Evolutionary conservation across 2,113 vertebrate species (phyloP), one percentile per base, ranked within the genome.

Genomic region (Mungos mungo): DNA sequence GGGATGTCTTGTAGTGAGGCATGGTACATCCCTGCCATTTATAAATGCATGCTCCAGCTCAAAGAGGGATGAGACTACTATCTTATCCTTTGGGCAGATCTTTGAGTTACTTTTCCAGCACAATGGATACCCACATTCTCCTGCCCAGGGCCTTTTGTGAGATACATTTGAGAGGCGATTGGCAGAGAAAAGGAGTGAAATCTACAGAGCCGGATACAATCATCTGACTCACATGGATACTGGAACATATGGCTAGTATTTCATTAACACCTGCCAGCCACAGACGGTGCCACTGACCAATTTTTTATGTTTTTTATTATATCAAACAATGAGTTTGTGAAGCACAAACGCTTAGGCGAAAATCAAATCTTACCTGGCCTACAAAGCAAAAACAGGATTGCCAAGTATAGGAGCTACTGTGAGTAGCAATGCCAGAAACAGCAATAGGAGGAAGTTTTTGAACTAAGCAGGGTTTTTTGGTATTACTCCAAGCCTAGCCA

Each of bases 251-350:
- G 85, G 92, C 74, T 54, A 38, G 6, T 33, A 38, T 54, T 45
- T 95, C 82, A n/a, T 76, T 69, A 81, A 84, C 33, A 85, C 77
- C 71, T 60, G 45, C 16, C 19, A 54, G 69, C n/a, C 35, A n/a
- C 5, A n/a, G 57, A 94, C 68, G 38, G 41, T 29, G 57, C 50
- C 60, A 88, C 1, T 27, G 18, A 82, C 45, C 47, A 60, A 68
- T 60, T 13, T 72, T 92, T 96, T 45, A 52, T 11, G 38, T 35
- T 90, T 88, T 66, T 71, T 18, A 90, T 95, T 90, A 95, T 90
- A 84, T 76, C 60, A 93, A 94, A 93, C 31, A 90, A 90, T 45
- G 29, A 68, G 18, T 81, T 88, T 25, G 15, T 19, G 79, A 84
- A 92, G 41, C 72, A 92, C 41, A 91, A 79, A 92, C 65, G 27